Evolutionary conservation across 2,888 invertebrate species (phyloP).

Genomic region (Stramonita haemastoma): DNA sequence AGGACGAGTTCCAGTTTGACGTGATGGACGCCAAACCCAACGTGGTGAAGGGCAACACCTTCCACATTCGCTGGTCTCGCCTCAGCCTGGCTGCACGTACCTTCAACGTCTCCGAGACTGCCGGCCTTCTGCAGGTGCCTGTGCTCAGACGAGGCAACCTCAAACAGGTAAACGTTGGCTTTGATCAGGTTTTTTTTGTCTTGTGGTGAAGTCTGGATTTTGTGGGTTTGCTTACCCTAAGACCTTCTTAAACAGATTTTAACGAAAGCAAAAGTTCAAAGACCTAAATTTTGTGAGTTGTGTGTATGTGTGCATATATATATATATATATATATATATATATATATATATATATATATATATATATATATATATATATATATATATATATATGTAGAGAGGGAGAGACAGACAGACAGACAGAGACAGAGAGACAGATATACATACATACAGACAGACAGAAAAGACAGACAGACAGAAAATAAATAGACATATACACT

Average conservation of each 20-base stretch:
- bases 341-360: background rate
- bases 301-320: background rate
- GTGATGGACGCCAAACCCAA: conserved; percentile 73
- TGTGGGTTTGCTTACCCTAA: too few species aligned
- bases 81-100: conserved; percentile 62
- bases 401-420: too few species aligned
- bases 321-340: background rate
- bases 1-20: conserved; percentile 73
- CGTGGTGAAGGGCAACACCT: conserved; percentile 67
- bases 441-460: too few species aligned
- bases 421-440: too few species aligned
- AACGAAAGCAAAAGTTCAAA: too few species aligned
- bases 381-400: too few species aligned
- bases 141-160: conserved; percentile 69
- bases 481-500: too few species aligned
- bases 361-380: background rate
- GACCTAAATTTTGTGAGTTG: background rate
- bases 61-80: conserved; percentile 73
- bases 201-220: too few species aligned
- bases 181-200: too few species aligned
- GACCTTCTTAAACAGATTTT: too few species aligned
- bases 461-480: too few species aligned
- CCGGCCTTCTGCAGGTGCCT: conserved; percentile 68
- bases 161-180: conserved; percentile 64
- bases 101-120: conserved; percentile 70